Evolutionary conservation across 2,797 vertebrate species (phyloP), one percentile per base, ranked within the genome.

Genomic region (Neopelma chrysocephalum): DNA sequence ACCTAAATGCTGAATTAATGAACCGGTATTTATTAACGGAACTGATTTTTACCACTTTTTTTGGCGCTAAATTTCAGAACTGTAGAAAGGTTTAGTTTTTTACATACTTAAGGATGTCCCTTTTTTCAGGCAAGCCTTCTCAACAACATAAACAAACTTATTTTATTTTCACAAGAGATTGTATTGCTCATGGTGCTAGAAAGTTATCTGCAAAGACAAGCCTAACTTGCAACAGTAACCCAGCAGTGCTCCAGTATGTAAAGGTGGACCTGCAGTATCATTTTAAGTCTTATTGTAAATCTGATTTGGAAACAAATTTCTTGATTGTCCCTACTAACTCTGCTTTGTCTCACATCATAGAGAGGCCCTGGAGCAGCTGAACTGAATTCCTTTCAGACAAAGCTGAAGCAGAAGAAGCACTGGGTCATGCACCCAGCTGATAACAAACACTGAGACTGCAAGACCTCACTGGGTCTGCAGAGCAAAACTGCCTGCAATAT

Each of bases 401-500:
- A 78, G 21, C 18, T 45, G 38, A 73, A 82, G 43, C 31, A 76
- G 45, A 89, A 64, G 17, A 23, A 1, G 0, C 23, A 20, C 12
- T 70, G 25, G 12, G 48, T 58, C 26, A 5, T 57, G 32, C 3
- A 36, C 2, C 0, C 14, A 45, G 8, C 6, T 65, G 26, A 18
- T 31, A 68, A 31, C 0, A 6, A 53, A 27, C 8, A 1, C 36
- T 21, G 15, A 10, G 48, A 25, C 58, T 4, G 1, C 21, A 45
- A 15, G 6, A 75, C 9, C 16, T 36, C 19, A 25, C 13, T 26
- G 31, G 9, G 7, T 34, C 17, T 82, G 51, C 31, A 56, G 48
- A 70, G 32, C 8, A 79, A 82, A 84, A 36, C 27, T 60, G 21
- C 16, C 32, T 83, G 26, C 23, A 31, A 12, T 43, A 31, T 15